These are phyloP conservation scores for Elmis aenea DNA, from an alignment of 2,888 invertebrate species.

Conservation along the genomic window DNA sequence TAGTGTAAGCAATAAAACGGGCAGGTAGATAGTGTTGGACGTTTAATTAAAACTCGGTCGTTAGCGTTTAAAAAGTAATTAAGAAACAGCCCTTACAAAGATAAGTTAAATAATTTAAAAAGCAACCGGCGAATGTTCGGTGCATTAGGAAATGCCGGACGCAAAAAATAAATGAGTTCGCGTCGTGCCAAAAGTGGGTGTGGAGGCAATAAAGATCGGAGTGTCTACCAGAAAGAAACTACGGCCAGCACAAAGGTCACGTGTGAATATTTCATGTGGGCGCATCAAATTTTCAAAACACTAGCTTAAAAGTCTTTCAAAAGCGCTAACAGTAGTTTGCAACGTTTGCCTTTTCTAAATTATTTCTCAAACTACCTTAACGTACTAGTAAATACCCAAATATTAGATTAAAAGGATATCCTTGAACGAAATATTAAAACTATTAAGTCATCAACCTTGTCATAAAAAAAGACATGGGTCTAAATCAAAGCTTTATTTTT, in stretches of 20 bases:
- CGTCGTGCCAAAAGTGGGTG: constrained; percentile 36
- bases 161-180: constrained; percentile 35
- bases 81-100: constrained; percentile 28
- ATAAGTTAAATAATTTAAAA: constrained; percentile 28
- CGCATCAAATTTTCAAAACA: no score
- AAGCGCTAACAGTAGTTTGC: no score
- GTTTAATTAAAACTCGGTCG: constrained; percentile 21
- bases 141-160: constrained; percentile 19
- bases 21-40: constrained; percentile 20
- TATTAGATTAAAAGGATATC: no score
- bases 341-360: no score
- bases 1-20: constrained; percentile 14
- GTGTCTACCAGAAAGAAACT: constrained; percentile 5
- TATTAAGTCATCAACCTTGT: no score
- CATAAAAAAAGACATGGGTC: no score
- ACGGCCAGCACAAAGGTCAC: constrained; percentile 5
- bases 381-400: no score
- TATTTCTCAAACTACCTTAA: no score
- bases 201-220: constrained; percentile 27
- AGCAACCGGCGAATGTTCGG: constrained; percentile 21
- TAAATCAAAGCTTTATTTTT: no score
- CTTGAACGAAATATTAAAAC: no score
- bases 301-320: no score
- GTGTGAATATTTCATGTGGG: no score
- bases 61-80: constrained; percentile 27